Evolutionary conservation across 2,113 vertebrate genomes (phyloP).

Genomic region (Peromyscus leucopus): DNA sequence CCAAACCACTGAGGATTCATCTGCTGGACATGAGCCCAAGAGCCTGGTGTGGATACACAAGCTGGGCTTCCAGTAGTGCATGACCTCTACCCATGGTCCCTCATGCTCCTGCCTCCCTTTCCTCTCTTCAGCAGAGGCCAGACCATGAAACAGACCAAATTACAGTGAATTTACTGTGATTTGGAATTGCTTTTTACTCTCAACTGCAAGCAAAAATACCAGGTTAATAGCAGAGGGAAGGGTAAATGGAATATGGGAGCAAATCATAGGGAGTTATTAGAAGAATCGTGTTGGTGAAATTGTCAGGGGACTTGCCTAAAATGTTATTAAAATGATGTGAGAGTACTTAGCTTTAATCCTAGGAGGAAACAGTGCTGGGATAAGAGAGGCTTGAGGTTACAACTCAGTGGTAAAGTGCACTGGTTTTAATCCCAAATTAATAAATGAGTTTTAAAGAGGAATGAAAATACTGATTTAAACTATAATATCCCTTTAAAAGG

Average conservation of each 20-base stretch:
- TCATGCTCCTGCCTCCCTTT: neutral
- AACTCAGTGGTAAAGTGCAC: neutral
- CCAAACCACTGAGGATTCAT: conserved; percentile 68
- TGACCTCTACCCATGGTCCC: conserved; percentile 45
- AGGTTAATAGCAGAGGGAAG: conserved; percentile 52
- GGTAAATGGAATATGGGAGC: conserved; percentile 55
- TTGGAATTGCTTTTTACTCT: conserved; percentile 69
- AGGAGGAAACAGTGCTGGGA: neutral
- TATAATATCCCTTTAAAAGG: conserved; percentile 1
- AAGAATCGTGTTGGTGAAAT: conserved; percentile 62
- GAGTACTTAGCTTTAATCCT: conserved; percentile 67
- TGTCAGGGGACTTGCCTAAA: conserved; percentile 67
- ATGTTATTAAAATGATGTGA: conserved; percentile 63
- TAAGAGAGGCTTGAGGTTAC: neutral
- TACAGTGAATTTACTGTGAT: conserved; percentile 52
- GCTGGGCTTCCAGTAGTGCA: conserved; percentile 66
- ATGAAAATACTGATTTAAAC: conserved; percentile 49
- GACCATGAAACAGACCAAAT: conserved; percentile 19
- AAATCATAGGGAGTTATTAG: conserved; percentile 40
- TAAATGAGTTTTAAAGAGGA: neutral
- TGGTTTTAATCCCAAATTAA: neutral
- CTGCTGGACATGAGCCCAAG: conserved; percentile 50
- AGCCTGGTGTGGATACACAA: conserved; percentile 64
- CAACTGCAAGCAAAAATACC: conserved; percentile 57
- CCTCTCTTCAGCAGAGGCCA: conserved; percentile 17